Base-by-base conservation (phyloP, 2,113 vertebrate species). In the Malaclemys terrapin region DNA sequence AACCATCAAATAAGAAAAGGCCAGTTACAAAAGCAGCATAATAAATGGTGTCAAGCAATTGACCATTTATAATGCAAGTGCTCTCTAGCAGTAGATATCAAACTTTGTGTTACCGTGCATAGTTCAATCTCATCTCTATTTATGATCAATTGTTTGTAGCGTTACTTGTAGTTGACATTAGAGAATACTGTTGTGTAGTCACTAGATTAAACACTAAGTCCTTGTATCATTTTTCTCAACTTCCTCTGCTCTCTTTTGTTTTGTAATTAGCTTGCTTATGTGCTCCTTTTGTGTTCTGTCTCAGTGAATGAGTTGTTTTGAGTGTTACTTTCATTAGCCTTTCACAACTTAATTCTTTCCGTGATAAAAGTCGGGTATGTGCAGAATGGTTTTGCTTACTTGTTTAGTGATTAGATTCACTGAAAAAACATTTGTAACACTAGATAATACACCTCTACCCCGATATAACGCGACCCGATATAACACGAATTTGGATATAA, bases 31-130 rank as follows among this genome's bases (percentile, higher is more conserved):
- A 84, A 98, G 94, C 97, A 97, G 98, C 99, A 99, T 99, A 98
- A 99, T 99, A 99, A 99, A 99, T 99, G 99, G 99, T 93, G 96
- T 94, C 80, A 90, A 91, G 82, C 27, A 83, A 95, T 80, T 91
- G 75, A 97, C 98, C 98, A 99, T 99, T 99, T 99, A 99, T 99
- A 97, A 99, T 99, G 98, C 98, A 97, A 10, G 42, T 81, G 19
- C 82, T 78, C 82, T 75, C 52, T 95, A 90, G 89, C 92, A 49
- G 80, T 98, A 98, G 96, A 96, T 93, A n/a, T 1, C 88, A 69
- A 31, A 45, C 52, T 91, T 84, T 89, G 31, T 96, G 88, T 89
- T 94, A 59, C 62, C 96, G 89, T 94, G 85, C 19, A 47, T 97
- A 96, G 96, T 38, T 85, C 69, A 85, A 10, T 87, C 78, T 31